phyloP scores from a whole-genome alignment of 2,797 vertebrate genomes.

The Helostoma temminkii region DNA sequence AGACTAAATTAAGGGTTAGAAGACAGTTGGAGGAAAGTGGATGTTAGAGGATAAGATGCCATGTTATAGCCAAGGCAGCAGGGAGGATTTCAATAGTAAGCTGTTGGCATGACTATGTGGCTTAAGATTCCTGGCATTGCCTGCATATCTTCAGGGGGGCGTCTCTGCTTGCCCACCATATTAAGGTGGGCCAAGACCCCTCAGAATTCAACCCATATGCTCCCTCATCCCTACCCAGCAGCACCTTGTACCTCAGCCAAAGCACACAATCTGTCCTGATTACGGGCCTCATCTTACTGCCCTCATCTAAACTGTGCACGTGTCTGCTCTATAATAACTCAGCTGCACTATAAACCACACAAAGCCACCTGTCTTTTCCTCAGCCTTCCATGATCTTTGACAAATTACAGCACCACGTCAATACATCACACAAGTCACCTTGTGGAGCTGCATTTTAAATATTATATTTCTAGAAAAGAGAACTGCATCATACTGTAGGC shows the following conservation, averaged over 20 bases:
- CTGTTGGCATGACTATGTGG: conserved; percentile 56
- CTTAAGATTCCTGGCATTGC: conserved; percentile 77
- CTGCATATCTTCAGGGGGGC: conserved; percentile 63
- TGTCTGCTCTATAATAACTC: conserved; percentile 55
- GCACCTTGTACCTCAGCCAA: conserved; percentile 70
- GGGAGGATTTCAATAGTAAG: conserved; percentile 65
- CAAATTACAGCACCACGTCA: conserved; percentile 4
- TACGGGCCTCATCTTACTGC: conserved; percentile 60
- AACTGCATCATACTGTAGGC: conserved; percentile 7
- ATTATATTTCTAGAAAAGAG: conserved; percentile 25
- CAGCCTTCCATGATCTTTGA: conserved; percentile 21
- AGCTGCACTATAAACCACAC: conserved; percentile 46
- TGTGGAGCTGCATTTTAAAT: neutral
- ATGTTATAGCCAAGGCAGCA: conserved; percentile 56
- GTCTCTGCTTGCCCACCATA: conserved; percentile 70
- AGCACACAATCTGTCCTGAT: conserved; percentile 82
- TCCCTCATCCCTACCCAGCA: conserved; percentile 68
- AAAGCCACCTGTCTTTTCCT: conserved; percentile 47
- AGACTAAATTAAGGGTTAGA: conserved; percentile 57
- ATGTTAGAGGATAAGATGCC: conserved; percentile 59
- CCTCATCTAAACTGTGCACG: conserved; percentile 69
- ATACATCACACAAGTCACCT: conserved; percentile 16
- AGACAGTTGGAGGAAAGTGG: conserved; percentile 50
- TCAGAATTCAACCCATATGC: conserved; percentile 81
- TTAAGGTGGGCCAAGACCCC: conserved; percentile 82